A percentile compares a stretch with the other conserved stretches of the same genome.
These are phyloP conservation scores for Lophotis ruficrista DNA, from an alignment of 2,113 vertebrate genomes.

Conservation along the genomic window DNA sequence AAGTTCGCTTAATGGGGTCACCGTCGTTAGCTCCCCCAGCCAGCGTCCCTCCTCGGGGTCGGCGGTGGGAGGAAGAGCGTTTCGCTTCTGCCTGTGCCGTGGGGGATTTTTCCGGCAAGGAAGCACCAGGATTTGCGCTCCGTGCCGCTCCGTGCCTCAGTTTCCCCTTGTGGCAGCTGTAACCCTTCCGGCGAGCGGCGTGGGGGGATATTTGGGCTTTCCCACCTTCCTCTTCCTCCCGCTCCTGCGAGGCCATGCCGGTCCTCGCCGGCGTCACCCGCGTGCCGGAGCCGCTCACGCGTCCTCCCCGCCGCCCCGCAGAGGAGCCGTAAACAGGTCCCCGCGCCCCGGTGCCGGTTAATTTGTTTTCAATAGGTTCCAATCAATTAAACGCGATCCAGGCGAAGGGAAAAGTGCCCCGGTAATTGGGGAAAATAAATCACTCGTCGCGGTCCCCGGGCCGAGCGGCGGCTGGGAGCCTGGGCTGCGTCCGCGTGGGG, in stretches of 20 bases:
- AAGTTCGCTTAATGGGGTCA: constrained; percentile 64
- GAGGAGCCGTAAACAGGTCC: constrained; percentile 73
- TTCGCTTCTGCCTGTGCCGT: background rate
- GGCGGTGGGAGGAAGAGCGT: background rate
- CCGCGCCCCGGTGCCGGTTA: constrained; percentile 74
- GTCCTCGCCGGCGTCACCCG: background rate
- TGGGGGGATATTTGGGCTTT: background rate
- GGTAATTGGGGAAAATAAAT: constrained; percentile 86
- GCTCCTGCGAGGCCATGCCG: accelerated
- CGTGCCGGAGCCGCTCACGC: background rate
- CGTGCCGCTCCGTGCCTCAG: background rate
- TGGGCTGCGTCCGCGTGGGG: background rate
- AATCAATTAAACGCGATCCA: constrained; percentile 82
- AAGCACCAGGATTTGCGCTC: background rate
- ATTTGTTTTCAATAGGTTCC: constrained; percentile 88
- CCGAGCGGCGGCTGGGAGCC: constrained; percentile 6
- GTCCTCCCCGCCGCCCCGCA: background rate
- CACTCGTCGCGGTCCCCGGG: constrained; percentile 29
- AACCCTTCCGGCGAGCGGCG: accelerated
- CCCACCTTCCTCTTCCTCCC: background rate
- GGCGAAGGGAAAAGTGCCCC: constrained; percentile 68
- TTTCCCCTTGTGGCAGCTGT: background rate
- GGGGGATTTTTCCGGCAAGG: background rate
- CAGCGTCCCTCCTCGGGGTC: background rate
- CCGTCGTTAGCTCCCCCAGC: background rate